These are phyloP conservation scores for Musca vetustissima DNA, from an alignment of 1,140 invertebrate species.

Conservation along the genomic window DNA sequence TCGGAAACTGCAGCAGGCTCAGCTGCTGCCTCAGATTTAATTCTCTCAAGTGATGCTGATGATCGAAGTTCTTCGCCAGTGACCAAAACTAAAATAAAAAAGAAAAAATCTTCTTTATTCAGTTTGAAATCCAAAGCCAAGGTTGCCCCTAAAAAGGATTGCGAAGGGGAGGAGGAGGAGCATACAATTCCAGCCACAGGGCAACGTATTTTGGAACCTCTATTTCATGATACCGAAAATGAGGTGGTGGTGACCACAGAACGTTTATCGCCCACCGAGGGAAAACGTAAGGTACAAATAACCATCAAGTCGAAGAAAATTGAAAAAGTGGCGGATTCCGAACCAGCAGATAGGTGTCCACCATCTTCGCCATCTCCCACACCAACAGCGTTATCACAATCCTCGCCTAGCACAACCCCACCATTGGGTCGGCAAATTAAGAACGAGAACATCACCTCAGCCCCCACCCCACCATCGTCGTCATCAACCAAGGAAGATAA, in stretches of 20 bases:
- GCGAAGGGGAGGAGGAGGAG: not conserved
- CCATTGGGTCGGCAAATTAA: not conserved
- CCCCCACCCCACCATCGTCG: not conserved
- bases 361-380: not conserved
- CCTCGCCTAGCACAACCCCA: not conserved
- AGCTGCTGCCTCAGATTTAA: not conserved
- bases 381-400: not conserved
- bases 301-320: constrained; percentile 12
- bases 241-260: constrained; percentile 4
- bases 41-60: constrained; percentile 20
- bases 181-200: not conserved
- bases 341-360: not conserved
- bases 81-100: constrained; percentile 34
- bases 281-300: constrained; percentile 10
- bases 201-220: not conserved
- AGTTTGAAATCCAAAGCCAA: constrained; percentile 1
- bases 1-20: not conserved
- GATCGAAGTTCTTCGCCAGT: not conserved
- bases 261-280: not conserved
- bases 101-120: constrained; percentile 35
- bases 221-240: constrained; percentile 13
- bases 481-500: constrained; percentile 1
- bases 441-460: constrained; percentile 1
- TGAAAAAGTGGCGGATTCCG: constrained; percentile 1
- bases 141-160: not conserved